A percentile compares a stretch with the other conserved stretches of the same genome.
phyloP scores from a whole-genome alignment of 1,140 invertebrate species.

The Apis florea region DNA sequence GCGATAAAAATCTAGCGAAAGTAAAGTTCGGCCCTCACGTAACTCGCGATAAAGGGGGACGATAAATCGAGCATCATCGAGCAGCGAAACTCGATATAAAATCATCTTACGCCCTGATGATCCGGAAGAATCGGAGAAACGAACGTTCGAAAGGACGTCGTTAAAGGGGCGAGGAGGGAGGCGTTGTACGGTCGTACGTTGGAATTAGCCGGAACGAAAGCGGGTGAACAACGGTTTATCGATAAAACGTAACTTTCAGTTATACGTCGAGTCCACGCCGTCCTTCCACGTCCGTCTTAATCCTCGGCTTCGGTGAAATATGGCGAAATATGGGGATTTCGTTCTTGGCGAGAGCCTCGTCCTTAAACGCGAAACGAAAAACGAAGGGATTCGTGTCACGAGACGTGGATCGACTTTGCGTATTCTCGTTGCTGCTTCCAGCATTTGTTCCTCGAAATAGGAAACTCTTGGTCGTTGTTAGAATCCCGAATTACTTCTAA shows the following conservation, averaged over 20 bases:
- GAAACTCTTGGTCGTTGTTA: too few relatives aligned
- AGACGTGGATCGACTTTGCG: too few relatives aligned
- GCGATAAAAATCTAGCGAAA: too few relatives aligned
- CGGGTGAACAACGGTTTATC: slow-evolving; percentile 21
- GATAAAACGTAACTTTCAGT: slow-evolving; percentile 38
- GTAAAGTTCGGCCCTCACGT: too few relatives aligned
- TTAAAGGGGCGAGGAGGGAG: too few relatives aligned
- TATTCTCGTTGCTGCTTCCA: too few relatives aligned
- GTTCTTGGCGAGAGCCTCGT: slow-evolving; percentile 21
- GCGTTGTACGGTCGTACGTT: background rate
- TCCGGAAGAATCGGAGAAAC: background rate
- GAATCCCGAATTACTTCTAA: too few relatives aligned
- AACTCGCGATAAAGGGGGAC: too few relatives aligned
- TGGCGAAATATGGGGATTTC: slow-evolving; percentile 17
- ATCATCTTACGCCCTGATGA: background rate
- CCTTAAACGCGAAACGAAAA: too few relatives aligned
- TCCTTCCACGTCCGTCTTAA: slow-evolving; percentile 44
- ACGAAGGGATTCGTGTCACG: background rate
- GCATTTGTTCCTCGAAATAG: too few relatives aligned
- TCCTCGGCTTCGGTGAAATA: slow-evolving; percentile 34
- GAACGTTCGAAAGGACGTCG: background rate
- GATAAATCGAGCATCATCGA: too few relatives aligned
- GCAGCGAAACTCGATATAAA: too few relatives aligned
- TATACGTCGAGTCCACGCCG: background rate
- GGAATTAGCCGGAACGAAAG: slow-evolving; percentile 12